These are phyloP conservation scores for Zaprionus taronus DNA, from an alignment of 1,140 invertebrate species.

Conservation along the genomic window DNA sequence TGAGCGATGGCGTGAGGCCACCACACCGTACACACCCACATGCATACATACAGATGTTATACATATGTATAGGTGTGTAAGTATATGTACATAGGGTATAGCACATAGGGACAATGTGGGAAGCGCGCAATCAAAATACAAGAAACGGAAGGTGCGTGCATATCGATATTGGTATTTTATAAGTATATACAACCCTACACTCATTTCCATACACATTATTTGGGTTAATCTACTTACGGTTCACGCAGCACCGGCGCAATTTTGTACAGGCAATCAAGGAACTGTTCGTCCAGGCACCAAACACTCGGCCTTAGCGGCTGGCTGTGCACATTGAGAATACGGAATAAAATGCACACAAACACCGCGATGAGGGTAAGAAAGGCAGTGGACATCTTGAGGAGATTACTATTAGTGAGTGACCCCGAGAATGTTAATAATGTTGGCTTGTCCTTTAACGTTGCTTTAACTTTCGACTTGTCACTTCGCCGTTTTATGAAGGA, in stretches of 20 bases:
- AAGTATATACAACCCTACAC: background rate
- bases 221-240: slow-evolving; percentile 88
- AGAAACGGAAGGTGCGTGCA: slow-evolving; percentile 22
- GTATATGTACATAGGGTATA: background rate
- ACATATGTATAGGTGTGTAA: slow-evolving; percentile 4
- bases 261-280: slow-evolving; percentile 90
- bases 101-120: slow-evolving; percentile 3
- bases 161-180: slow-evolving; percentile 28
- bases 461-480: background rate
- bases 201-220: slow-evolving; percentile 2
- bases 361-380: slow-evolving; percentile 90
- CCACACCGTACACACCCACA: slow-evolving; percentile 12
- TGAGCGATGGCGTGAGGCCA: slow-evolving; percentile 38
- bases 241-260: slow-evolving; percentile 90
- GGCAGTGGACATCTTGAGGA: slow-evolving; percentile 88
- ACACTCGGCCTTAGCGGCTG: slow-evolving; percentile 90
- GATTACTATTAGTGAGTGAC: slow-evolving; percentile 9
- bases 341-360: slow-evolving; percentile 91
- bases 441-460: slow-evolving; percentile 26
- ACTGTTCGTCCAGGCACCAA: slow-evolving; percentile 89
- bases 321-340: slow-evolving; percentile 93
- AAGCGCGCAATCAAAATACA: slow-evolving; percentile 29
- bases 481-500: background rate
- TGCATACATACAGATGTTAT: slow-evolving; percentile 26
- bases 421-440: background rate